Conservation (phyloP, 2,113 vertebrate species). For the Catagonus wagneri region DNA sequence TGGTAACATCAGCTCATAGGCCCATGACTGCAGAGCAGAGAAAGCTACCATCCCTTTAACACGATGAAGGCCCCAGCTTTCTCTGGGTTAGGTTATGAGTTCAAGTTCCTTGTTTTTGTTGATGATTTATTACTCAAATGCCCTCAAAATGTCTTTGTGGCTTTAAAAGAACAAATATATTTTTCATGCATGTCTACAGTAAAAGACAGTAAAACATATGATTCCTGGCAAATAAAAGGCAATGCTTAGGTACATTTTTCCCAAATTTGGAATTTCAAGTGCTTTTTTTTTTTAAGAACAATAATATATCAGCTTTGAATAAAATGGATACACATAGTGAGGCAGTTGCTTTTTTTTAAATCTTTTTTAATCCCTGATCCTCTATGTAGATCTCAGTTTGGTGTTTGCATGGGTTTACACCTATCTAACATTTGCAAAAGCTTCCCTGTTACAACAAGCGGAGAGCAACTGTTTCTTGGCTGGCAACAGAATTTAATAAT, state of each 20-base stretch:
- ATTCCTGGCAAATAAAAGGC: neutral
- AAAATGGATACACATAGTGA: neutral
- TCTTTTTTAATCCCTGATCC: neutral
- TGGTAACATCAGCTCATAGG: neutral
- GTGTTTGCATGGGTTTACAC: neutral
- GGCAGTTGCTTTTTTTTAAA: conserved; percentile 2
- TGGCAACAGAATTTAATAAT: neutral
- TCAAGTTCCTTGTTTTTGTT: neutral
- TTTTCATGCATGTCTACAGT: neutral
- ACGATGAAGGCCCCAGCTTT: neutral
- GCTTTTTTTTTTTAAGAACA: neutral
- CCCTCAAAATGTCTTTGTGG: neutral
- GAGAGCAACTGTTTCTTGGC: neutral
- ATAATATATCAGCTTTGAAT: neutral
- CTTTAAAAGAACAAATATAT: conserved; percentile 23
- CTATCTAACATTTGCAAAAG: neutral
- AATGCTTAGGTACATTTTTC: neutral
- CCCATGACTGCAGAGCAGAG: neutral
- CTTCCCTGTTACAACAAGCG: neutral
- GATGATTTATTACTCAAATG: neutral
- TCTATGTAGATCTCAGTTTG: neutral
- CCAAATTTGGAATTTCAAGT: neutral
- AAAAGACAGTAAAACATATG: neutral
- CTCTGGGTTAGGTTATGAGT: neutral
- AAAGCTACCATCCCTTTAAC: neutral